phyloP scores from a whole-genome alignment of 2,888 invertebrate species.

The Punctoribates punctum region DNA sequence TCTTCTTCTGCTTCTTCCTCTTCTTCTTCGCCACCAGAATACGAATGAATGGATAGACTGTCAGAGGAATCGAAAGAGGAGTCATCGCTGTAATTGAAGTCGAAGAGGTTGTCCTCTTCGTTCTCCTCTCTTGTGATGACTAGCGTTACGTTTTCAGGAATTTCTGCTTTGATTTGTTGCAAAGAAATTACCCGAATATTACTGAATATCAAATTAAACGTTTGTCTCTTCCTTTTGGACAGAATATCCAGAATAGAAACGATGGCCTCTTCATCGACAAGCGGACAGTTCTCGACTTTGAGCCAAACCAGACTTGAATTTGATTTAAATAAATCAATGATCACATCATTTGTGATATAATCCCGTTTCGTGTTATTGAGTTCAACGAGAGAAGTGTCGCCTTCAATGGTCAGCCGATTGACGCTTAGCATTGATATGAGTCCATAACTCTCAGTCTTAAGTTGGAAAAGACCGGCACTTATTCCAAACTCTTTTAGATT shows the following conservation, averaged over 20 bases:
- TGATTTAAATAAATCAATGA: not conserved
- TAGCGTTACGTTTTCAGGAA: not conserved
- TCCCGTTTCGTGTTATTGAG: not conserved
- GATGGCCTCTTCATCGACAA: not conserved
- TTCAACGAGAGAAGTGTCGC: conserved; percentile 6
- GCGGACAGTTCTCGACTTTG: conserved; percentile 22
- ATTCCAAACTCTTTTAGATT: conserved; percentile 2
- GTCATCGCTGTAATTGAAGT: not conserved
- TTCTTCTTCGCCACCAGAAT: not conserved
- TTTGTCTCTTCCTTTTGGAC: not conserved
- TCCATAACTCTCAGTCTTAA: conserved; percentile 8
- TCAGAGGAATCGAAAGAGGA: not conserved
- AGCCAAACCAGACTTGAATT: not conserved
- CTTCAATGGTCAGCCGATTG: not conserved
- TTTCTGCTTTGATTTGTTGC: not conserved
- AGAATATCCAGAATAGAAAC: not conserved
- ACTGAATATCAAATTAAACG: not conserved
- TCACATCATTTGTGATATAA: not conserved
- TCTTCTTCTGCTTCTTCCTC: not conserved
- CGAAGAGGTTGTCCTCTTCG: not conserved
- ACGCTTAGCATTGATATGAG: not conserved
- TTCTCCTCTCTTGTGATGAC: not conserved
- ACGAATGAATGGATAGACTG: not conserved
- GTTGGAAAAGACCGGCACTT: conserved; percentile 5
- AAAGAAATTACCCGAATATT: not conserved